Evolutionary conservation across 2,888 invertebrate species (phyloP).

Genomic region (Amphipoea oculea): DNA sequence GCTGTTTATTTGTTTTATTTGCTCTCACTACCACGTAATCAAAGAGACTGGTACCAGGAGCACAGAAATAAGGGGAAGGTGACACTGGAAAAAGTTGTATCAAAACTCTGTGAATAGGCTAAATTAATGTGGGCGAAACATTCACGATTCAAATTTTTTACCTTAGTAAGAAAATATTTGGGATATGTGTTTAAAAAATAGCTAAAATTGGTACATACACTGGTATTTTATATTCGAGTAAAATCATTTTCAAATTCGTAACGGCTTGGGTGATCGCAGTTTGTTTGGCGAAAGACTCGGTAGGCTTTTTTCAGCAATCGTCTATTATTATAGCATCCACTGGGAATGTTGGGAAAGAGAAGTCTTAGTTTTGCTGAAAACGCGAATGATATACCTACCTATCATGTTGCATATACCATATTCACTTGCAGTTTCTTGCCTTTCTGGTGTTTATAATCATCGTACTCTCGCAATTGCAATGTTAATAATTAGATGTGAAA

Average conservation of each 20-base stretch:
- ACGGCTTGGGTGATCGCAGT: not conserved
- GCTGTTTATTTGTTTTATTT: conserved; percentile 60
- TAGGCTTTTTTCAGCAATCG: conserved; percentile 3
- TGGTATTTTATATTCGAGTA: not conserved
- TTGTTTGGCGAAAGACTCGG: not conserved
- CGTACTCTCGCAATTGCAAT: not conserved
- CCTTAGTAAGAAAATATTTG: not conserved
- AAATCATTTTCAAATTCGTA: not conserved
- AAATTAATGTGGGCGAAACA: not conserved
- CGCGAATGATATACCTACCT: not conserved
- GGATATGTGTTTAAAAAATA: not conserved
- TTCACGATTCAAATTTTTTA: not conserved
- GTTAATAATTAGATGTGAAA: conserved; percentile 23
- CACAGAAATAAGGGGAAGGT: conserved; percentile 15
- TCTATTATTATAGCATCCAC: not conserved
- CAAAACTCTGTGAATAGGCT: not conserved
- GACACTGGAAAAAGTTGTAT: not conserved
- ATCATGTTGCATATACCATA: not conserved
- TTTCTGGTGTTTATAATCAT: conserved; percentile 10
- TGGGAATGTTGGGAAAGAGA: not conserved
- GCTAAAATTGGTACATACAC: not conserved
- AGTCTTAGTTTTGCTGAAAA: not conserved
- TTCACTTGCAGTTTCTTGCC: not conserved
- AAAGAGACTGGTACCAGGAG: conserved; percentile 33
- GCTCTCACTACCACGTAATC: conserved; percentile 53